Evolutionary conservation across 2,797 vertebrate species (phyloP).

Genomic region (Borostomias antarcticus): DNA sequence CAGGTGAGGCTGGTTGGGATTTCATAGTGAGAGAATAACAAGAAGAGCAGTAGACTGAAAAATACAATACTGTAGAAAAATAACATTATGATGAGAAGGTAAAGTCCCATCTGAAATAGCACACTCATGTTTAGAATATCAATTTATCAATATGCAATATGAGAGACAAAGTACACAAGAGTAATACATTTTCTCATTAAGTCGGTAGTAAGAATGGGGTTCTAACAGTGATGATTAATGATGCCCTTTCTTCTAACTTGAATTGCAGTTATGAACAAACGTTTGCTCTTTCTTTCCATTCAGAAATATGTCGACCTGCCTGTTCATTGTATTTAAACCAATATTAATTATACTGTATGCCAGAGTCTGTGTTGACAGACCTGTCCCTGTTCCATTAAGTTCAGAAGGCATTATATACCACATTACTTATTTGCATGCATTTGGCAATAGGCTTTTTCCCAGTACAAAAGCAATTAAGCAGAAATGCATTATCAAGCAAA

Average conservation of each 20-base stretch:
- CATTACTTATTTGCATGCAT: no score
- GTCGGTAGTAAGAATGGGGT: conserved; percentile 13
- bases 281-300: not conserved
- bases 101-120: conserved; percentile 14
- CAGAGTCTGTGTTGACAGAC: conserved; percentile 1
- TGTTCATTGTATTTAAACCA: not conserved
- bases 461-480: no score
- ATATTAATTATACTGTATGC: not conserved
- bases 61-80: conserved; percentile 7
- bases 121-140: conserved; percentile 43
- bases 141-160: conserved; percentile 39
- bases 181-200: conserved; percentile 37
- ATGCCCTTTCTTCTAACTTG: conserved; percentile 39
- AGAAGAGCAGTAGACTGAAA: conserved; percentile 8
- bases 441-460: no score
- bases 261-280: conserved; percentile 2
- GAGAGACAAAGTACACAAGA: conserved; percentile 29
- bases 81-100: conserved; percentile 37
- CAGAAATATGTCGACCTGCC: not conserved
- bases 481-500: no score
- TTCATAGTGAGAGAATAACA: conserved; percentile 22
- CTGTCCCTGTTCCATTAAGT: no score
- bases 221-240: conserved; percentile 41
- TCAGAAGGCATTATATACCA: no score
- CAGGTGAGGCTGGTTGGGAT: conserved; percentile 9